Conservation (phyloP, 2,113 vertebrate species). For the Aplodontia rufa region DNA sequence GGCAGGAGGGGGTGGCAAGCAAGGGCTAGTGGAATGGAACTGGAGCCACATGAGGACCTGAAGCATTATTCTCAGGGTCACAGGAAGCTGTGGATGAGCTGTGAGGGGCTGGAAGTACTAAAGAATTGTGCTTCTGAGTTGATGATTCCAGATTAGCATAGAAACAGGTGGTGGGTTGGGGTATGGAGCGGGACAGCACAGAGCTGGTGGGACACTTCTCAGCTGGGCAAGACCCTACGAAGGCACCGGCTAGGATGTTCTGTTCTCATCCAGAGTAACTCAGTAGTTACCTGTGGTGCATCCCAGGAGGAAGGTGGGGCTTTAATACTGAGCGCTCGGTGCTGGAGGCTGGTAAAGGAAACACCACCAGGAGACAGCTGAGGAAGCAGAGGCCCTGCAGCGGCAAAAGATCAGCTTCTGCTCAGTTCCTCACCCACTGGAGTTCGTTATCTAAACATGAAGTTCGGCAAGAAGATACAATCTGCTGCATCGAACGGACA, state of each 20-base stretch:
- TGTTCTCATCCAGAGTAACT: background rate
- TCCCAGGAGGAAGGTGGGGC: background rate
- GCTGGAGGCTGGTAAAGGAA: background rate
- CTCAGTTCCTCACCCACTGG: background rate
- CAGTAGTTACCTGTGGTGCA: background rate
- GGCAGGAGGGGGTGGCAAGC: fast-evolving
- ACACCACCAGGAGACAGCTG: background rate
- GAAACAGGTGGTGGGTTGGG: no score
- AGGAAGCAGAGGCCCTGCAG: no score
- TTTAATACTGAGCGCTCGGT: no score
- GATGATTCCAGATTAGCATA: background rate
- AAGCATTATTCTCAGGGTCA: fast-evolving
- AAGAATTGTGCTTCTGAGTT: background rate
- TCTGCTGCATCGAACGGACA: background rate
- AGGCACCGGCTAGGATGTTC: background rate
- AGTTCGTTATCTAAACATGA: background rate
- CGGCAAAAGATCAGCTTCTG: background rate
- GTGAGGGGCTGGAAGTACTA: no score
- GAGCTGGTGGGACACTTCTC: no score
- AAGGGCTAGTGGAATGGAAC: background rate
- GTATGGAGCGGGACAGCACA: no score
- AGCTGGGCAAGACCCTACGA: background rate
- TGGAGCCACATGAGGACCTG: background rate
- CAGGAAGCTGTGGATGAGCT: background rate
- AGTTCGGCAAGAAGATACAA: background rate